Evolutionary conservation across 2,888 invertebrate genomes (phyloP).

Genomic region (Quadroppia sp.): DNA sequence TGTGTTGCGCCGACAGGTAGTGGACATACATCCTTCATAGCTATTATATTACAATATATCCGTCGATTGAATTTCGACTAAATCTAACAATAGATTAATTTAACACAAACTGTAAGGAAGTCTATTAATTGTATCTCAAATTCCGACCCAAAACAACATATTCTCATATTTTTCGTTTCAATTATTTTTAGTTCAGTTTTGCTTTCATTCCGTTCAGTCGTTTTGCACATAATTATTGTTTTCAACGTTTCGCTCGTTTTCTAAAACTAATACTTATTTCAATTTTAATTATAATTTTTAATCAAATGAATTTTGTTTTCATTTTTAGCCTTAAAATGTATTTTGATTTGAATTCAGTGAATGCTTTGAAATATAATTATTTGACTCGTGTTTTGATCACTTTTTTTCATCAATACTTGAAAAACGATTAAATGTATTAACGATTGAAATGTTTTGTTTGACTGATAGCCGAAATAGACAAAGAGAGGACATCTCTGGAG

Average conservation of each 20-base stretch:
- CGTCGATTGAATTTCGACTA: conserved; percentile 15
- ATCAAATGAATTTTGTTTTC: background rate
- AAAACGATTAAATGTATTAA: background rate
- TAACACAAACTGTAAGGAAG: background rate
- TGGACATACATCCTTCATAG: conserved; percentile 17
- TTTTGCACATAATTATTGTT: background rate
- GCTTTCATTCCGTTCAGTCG: background rate
- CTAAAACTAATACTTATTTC: too few relatives aligned
- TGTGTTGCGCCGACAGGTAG: conserved; percentile 10
- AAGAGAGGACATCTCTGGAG: conserved; percentile 62
- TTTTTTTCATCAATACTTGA: background rate
- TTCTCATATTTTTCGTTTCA: background rate
- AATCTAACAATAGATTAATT: conserved; percentile 22
- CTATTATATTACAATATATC: conserved; percentile 34
- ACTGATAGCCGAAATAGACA: conserved; percentile 61
- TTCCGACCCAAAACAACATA: conserved; percentile 23
- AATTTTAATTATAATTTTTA: background rate
- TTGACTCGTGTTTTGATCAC: too few relatives aligned
- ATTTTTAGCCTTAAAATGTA: background rate
- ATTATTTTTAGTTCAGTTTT: background rate
- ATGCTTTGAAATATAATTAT: background rate
- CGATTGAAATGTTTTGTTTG: background rate
- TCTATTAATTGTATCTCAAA: conserved; percentile 32
- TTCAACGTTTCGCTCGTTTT: background rate
- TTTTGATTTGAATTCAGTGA: conserved; percentile 19